Evolutionary conservation across 2,797 vertebrate species (phyloP), one percentile per base, ranked within the genome.

Genomic region (Platalea minor): DNA sequence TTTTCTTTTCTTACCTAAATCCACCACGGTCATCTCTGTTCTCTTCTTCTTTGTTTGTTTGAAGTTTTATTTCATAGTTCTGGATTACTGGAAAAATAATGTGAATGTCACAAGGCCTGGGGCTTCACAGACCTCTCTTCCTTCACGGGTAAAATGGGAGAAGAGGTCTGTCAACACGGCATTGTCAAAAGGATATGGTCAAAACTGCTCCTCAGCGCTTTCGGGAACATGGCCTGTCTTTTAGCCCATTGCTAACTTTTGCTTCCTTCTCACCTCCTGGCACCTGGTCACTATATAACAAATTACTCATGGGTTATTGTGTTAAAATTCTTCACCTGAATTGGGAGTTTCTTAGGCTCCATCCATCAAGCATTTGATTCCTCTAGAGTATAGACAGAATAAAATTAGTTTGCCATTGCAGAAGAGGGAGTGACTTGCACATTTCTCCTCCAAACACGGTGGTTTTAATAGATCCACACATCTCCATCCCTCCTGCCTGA

Each of bases 331-430:
- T 86, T 57, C 35, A 57, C 85, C 79, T 73, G 59, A 83, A 67
- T n/a, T 73, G 54, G 85, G 81, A 89, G 88, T 96, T 96, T 95
- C 83, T 91, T 73, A 75, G 85, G 54, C 83, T 93, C 26, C 64
- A 84, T 92, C 82, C 85, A 86, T 92, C 85, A 87, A 89, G 35
- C 37, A 17, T 92, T 79, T 93, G 64, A 88, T 94, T 95, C 74
- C 88, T 84, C 88, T 82, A 15, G 88, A 88, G 76, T 46, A 79
- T 4, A 88, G 76, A 26, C 16, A 75, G 87, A 95, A 93, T 76
- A 73, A 82, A 94, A 94, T 90, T n/a, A 94, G 51, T 37, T 74
- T 76, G 63, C 31, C 19, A 3, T 17, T 85, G 93, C 84, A 63
- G 65, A 79, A 85, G 50, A 78, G 54, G 54, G 56, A 82, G 63